These are phyloP conservation scores for Pogonomyrmex barbatus DNA, from an alignment of 1,140 invertebrate species.

Conservation along the genomic window DNA sequence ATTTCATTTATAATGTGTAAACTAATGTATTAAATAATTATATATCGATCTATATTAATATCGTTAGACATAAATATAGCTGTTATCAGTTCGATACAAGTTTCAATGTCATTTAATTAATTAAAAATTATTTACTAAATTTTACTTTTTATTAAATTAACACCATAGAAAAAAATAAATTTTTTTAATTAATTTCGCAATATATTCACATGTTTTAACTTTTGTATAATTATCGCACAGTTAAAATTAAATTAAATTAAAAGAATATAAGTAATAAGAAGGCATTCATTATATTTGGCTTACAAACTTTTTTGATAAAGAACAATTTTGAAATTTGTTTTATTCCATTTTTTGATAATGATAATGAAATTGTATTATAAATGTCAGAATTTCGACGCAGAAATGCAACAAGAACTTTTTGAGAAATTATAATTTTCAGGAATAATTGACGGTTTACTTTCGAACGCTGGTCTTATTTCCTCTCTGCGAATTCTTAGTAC, in stretches of 20 bases:
- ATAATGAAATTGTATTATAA: background rate
- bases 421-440: slow-evolving; percentile 41
- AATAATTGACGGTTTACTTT: background rate
- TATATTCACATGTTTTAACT: background rate
- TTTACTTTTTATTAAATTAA: background rate
- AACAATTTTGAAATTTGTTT: slow-evolving; percentile 5
- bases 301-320: slow-evolving; percentile 11
- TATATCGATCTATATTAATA: slow-evolving; percentile 6
- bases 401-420: slow-evolving; percentile 4
- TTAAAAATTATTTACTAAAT: background rate
- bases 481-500: slow-evolving; percentile 30
- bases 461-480: slow-evolving; percentile 7
- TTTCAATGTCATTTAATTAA: background rate
- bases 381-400: background rate
- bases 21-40: background rate
- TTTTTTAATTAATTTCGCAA: background rate
- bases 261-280: background rate
- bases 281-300: background rate
- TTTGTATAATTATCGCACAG: background rate
- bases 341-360: background rate
- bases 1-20: background rate
- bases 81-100: background rate
- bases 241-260: background rate
- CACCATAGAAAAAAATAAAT: background rate
- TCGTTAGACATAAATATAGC: background rate